phyloP scores from a whole-genome alignment of 35 echinoderm and acorn worm species.

The Ptychodera flava region DNA sequence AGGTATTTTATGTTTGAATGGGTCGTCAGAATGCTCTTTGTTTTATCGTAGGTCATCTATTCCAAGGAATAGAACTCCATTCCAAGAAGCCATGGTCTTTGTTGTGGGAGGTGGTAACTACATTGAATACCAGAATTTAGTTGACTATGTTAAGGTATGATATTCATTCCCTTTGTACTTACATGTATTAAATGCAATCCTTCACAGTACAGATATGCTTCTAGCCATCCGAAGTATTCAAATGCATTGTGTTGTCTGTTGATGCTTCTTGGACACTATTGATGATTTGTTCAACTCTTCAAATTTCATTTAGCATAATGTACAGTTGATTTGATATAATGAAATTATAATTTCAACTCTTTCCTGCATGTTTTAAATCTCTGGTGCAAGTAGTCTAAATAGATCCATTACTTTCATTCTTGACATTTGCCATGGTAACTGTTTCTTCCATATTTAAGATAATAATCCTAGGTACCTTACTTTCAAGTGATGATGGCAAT shows the following conservation, averaged over 20 bases:
- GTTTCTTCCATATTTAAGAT: too few relatives aligned
- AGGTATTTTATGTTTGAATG: too few relatives aligned
- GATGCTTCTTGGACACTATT: neutral
- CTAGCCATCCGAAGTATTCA: neutral
- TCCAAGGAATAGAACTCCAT: conserved; percentile 82
- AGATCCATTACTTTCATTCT: too few relatives aligned
- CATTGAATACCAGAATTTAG: conserved; percentile 90
- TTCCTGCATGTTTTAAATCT: too few relatives aligned
- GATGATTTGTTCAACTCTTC: neutral
- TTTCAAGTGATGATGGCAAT: too few relatives aligned
- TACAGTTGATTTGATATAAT: neutral
- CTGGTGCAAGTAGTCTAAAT: too few relatives aligned
- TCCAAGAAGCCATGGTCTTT: conserved; percentile 91
- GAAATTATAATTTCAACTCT: neutral
- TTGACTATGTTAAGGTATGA: conserved; percentile 86
- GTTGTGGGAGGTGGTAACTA: conserved; percentile 97
- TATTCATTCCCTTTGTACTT: neutral
- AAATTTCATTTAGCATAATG: neutral
- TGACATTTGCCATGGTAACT: too few relatives aligned
- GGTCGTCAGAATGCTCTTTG: too few relatives aligned
- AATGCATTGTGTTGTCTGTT: neutral
- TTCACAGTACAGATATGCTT: neutral
- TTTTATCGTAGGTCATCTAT: conserved; percentile 49
- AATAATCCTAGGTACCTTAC: too few relatives aligned
- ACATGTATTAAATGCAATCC: neutral